Evolutionary conservation across 2,113 vertebrate species (phyloP), one percentile per base, ranked within the genome.

Genomic region (Plecturocebus donacophilus): DNA sequence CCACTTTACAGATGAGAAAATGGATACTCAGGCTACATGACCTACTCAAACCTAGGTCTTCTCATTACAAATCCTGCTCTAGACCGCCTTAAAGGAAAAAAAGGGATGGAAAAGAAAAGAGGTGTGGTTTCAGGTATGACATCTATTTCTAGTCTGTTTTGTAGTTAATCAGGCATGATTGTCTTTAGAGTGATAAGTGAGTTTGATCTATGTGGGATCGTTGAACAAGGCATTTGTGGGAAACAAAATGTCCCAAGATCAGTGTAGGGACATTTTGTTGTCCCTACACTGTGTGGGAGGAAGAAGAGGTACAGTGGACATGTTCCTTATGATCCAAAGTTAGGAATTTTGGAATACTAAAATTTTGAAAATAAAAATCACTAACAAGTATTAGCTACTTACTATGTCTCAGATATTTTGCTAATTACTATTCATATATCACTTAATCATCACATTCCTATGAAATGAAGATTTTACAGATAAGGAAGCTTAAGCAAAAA

Each of bases 291-390:
- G 52, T 52, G 52, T 52, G 4, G 20, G 0, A 6, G 1, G 80
- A 10, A 52, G 25, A 64, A 27, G 47, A 75, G 9, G 23, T 89
- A 10, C 19, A 35, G 61, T 71, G n/a, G 25, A 52, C 45, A 40
- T 82, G n/a, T 91, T 40, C 25, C 40, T 71, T 71, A 92, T 1
- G 47, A 89, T 54, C n/a, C 14, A 47, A 40, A 95, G 16, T 71
- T 81, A 75, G 40, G 3, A 85, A 75, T 83, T 91, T 92, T 30
- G 30, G 5, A 38, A 89, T 73, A 81, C 45, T 73, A 75, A n/a
- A n/a, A n/a, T n/a, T n/a, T n/a, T n/a, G n/a, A n/a, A n/a, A 95
- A 32, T 91, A n/a, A 93, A 92, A 88, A 42, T 68, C 92, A 7
- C n/a, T 49, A 66, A 2, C 52, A 83, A 83, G 30, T 97, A 64